phyloP scores from a whole-genome alignment of 2,113 vertebrate genomes.

The Climacteris rufus region DNA sequence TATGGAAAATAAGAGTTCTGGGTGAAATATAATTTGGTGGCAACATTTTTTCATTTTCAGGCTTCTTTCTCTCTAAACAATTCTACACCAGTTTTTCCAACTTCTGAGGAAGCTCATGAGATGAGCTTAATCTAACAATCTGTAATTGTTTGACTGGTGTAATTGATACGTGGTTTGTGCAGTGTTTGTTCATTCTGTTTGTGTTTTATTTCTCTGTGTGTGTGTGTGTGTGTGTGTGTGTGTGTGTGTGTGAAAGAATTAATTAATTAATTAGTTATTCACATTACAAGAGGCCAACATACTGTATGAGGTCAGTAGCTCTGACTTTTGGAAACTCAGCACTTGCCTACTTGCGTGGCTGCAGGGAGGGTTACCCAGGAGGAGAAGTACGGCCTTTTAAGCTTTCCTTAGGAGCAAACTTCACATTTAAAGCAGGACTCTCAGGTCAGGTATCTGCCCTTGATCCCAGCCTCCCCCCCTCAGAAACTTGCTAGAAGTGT shows the following conservation, averaged over 20 bases:
- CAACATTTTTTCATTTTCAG: not conserved
- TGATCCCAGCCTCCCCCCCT: not conserved
- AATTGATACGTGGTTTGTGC: not conserved
- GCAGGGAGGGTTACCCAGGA: not conserved
- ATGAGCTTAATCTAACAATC: not conserved
- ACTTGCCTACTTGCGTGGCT: not conserved
- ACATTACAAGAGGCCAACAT: too few relatives aligned
- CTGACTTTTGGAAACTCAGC: not conserved
- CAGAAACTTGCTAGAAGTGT: not conserved
- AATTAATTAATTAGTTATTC: not conserved
- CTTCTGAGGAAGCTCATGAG: not conserved
- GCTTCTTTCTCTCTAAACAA: not conserved
- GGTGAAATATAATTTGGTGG: not conserved
- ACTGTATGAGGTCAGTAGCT: fast-evolving
- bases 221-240: too few relatives aligned
- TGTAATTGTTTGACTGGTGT: not conserved
- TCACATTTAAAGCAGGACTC: not conserved
- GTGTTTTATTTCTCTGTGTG: not conserved
- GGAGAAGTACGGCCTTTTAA: not conserved
- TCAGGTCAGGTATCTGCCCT: not conserved
- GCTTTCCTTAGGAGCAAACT: not conserved
- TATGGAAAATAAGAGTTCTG: not conserved
- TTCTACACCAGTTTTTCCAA: not conserved
- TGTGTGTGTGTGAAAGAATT: not conserved
- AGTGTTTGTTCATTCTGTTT: not conserved